phyloP scores from a whole-genome alignment of 2,113 vertebrate species.

The Deroptyus accipitrinus region DNA sequence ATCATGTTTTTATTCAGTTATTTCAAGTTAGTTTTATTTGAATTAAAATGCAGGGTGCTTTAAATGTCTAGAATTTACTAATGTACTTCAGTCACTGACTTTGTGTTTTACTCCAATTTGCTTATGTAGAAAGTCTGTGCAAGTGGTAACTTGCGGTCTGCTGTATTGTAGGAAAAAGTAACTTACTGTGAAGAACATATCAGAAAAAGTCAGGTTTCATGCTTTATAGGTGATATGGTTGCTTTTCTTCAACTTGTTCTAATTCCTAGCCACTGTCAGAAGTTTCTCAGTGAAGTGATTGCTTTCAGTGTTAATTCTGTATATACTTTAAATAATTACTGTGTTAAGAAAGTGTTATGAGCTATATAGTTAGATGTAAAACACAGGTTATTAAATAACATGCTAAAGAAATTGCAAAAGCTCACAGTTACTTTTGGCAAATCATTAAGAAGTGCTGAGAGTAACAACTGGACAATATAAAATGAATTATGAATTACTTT shows the following conservation, averaged over 20 bases:
- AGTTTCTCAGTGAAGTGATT: neutral
- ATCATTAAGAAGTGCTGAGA: neutral
- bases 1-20: neutral
- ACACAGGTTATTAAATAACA: neutral
- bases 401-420: neutral
- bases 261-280: neutral
- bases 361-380: neutral
- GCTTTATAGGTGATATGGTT: accelerated
- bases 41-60: neutral
- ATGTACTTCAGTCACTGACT: neutral
- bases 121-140: accelerated
- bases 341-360: neutral
- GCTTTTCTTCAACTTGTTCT: neutral
- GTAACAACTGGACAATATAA: neutral
- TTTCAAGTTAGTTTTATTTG: neutral
- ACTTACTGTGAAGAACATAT: neutral
- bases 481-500: neutral
- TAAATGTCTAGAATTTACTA: neutral
- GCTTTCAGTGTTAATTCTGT: neutral
- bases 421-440: neutral
- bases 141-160: neutral
- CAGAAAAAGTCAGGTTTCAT: neutral
- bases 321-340: neutral
- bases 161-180: neutral
- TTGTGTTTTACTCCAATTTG: neutral